These are phyloP conservation scores for Drosophila falleni DNA, from an alignment of 2,888 invertebrate species.

Conservation along the genomic window DNA sequence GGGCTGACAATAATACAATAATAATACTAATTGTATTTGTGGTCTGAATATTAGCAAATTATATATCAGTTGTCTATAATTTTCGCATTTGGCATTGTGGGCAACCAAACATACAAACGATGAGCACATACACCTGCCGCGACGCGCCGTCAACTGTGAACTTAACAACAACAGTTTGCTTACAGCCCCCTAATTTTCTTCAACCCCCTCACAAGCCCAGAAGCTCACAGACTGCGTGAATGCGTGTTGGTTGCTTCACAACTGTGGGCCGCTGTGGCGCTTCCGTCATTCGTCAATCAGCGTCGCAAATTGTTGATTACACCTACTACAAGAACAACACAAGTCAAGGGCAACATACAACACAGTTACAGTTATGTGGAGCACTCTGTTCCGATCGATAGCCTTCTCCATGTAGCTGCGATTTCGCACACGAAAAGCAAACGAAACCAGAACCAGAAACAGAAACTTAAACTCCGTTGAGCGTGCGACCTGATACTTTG, in stretches of 20 bases:
- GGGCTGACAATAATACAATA: background rate
- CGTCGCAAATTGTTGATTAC: constrained; percentile 80
- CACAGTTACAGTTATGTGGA: constrained; percentile 61
- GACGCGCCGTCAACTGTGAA: constrained; percentile 13
- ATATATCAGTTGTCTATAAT: constrained; percentile 18
- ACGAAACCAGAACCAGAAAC: constrained; percentile 61
- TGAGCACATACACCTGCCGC: constrained; percentile 24
- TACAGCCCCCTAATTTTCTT: background rate
- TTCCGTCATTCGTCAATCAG: constrained; percentile 74
- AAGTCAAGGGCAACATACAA: constrained; percentile 74
- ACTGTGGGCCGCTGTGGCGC: constrained; percentile 22
- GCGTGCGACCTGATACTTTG: constrained; percentile 56
- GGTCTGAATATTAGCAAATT: constrained; percentile 20
- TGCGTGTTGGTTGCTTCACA: constrained; percentile 39
- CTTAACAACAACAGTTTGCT: constrained; percentile 23
- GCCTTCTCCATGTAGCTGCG: constrained; percentile 59
- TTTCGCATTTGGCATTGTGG: constrained; percentile 21
- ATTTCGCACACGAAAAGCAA: constrained; percentile 75
- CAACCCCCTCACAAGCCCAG: background rate
- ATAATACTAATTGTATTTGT: constrained; percentile 33
- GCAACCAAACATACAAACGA: constrained; percentile 5
- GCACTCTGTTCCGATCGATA: constrained; percentile 58
- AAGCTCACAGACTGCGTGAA: constrained; percentile 40
- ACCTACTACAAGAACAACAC: constrained; percentile 68
- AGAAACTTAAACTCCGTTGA: constrained; percentile 32